phyloP scores from a whole-genome alignment of 2,797 vertebrate species.

The Fringilla coelebs region DNA sequence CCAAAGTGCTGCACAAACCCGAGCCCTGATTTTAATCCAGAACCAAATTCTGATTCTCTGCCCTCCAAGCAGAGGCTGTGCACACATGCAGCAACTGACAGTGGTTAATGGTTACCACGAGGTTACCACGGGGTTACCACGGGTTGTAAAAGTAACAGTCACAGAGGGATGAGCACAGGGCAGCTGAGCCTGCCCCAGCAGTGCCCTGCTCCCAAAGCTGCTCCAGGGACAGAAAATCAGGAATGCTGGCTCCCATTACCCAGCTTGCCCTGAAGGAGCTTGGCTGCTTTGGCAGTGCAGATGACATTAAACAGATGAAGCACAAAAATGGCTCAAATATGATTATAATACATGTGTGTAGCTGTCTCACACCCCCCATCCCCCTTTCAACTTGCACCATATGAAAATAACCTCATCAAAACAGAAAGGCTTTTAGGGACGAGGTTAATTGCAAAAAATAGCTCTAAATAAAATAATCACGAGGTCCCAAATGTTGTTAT shows the following conservation, averaged over 20 bases:
- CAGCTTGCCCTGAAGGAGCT: conserved; percentile 39
- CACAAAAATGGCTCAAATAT: conserved; percentile 45
- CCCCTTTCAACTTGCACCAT: conserved; percentile 6
- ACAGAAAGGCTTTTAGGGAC: background rate
- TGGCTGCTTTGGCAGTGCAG: conserved; percentile 39
- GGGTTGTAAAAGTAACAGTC: background rate
- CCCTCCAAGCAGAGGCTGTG: background rate
- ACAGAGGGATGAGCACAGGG: background rate
- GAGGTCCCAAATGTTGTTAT: background rate
- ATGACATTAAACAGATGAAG: conserved; percentile 66
- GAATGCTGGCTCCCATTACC: background rate
- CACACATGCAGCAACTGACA: background rate
- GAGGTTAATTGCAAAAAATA: conserved; percentile 56
- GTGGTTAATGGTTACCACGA: background rate
- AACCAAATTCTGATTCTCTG: background rate
- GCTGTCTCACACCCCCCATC: background rate
- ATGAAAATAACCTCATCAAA: conserved; percentile 60
- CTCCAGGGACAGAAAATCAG: conserved; percentile 19
- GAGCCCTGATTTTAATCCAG: background rate
- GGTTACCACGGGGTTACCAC: background rate
- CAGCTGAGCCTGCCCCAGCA: background rate
- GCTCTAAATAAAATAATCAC: conserved; percentile 3
- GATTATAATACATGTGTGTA: background rate
- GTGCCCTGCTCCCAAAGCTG: background rate
- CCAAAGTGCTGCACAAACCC: background rate